phyloP scores from a whole-genome alignment of 2,797 vertebrate genomes.

The Tapirus indicus region DNA sequence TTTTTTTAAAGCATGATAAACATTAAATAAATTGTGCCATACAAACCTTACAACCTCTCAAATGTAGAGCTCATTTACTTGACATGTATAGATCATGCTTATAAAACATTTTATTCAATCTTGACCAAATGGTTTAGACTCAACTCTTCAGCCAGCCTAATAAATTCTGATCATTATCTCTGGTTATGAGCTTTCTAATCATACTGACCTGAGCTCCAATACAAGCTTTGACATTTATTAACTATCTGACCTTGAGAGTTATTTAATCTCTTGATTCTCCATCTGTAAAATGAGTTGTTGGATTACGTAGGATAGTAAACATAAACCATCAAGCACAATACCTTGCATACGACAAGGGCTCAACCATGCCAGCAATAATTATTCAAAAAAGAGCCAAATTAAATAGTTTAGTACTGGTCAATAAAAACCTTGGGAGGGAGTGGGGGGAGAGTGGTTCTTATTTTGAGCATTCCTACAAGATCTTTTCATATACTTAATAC shows the following conservation, averaged over 20 bases:
- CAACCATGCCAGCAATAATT: not conserved
- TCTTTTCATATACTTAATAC: conserved; percentile 26
- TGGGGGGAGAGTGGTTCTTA: not conserved
- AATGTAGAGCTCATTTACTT: conserved; percentile 6
- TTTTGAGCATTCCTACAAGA: not conserved
- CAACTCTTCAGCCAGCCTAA: not conserved
- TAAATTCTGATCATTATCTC: conserved; percentile 21
- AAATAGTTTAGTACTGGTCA: not conserved
- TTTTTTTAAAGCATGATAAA: conserved; percentile 62
- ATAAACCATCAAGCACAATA: not conserved
- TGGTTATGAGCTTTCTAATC: not conserved
- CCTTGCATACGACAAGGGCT: not conserved
- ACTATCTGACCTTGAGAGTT: not conserved
- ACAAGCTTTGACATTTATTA: conserved; percentile 13
- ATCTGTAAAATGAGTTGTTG: conserved; percentile 35
- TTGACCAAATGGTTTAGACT: not conserved
- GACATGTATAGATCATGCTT: not conserved
- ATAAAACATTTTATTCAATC: conserved; percentile 27
- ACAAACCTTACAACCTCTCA: not conserved
- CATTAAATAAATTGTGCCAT: not conserved
- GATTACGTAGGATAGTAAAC: conserved; percentile 20
- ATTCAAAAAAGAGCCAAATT: not conserved
- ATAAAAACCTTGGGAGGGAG: not conserved
- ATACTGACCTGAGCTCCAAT: not conserved
- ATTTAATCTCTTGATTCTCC: conserved; percentile 29